Conservation (phyloP, 1,140 invertebrate species). For the Leucophenga varia region DNA sequence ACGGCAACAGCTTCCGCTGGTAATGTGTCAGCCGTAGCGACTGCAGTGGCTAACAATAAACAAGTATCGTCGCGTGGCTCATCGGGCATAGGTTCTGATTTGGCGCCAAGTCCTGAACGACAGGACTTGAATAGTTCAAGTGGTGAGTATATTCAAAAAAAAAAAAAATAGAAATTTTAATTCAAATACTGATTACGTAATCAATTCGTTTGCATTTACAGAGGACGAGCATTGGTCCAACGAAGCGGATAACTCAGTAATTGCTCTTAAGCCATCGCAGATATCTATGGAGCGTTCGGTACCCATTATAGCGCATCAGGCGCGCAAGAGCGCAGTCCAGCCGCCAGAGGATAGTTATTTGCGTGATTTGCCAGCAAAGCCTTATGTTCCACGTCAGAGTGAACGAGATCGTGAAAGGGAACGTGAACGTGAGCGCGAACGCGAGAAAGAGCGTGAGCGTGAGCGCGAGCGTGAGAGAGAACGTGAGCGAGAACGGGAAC, state of each 20-base stretch:
- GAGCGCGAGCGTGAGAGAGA: constrained; percentile 5
- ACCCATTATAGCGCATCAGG: constrained; percentile 26
- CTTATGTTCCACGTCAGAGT: constrained; percentile 38
- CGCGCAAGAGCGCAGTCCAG: constrained; percentile 45
- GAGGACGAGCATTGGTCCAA: constrained; percentile 54
- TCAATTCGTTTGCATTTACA: constrained; percentile 14
- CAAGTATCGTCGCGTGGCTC: constrained; percentile 65
- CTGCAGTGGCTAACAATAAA: constrained; percentile 43
- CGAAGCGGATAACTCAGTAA: constrained; percentile 52
- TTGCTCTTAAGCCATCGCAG: constrained; percentile 48
- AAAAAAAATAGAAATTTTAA: too few relatives aligned
- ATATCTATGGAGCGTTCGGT: constrained; percentile 29
- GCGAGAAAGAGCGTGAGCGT: constrained; percentile 16
- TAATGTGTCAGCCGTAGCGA: background rate
- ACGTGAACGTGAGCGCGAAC: background rate
- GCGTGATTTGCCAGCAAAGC: constrained; percentile 46
- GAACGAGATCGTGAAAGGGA: constrained; percentile 8
- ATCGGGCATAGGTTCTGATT: constrained; percentile 83
- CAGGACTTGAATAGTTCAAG: constrained; percentile 61
- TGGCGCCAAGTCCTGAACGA: constrained; percentile 76
- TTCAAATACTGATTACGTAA: too few relatives aligned
- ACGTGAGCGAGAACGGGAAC: constrained; percentile 15
- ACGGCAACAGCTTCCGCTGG: constrained; percentile 7
- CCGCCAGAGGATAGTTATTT: constrained; percentile 51
- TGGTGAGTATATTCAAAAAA: constrained; percentile 59